These are phyloP conservation scores for Temnothorax unifasciatus DNA, from an alignment of 2,888 invertebrate genomes.

Conservation along the genomic window DNA sequence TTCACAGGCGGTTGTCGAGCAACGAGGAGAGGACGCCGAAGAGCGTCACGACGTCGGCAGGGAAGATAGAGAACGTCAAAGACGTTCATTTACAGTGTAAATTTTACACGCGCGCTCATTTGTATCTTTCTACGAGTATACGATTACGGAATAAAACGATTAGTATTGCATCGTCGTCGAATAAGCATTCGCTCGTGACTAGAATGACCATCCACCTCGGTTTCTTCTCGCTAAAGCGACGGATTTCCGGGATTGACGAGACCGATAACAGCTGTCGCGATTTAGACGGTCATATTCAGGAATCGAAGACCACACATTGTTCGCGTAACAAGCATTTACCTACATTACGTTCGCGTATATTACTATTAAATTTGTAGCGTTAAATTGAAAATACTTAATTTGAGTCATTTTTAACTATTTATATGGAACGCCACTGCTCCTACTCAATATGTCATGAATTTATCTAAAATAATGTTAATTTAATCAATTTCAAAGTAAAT, in stretches of 20 bases:
- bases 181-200: slow-evolving; percentile 65
- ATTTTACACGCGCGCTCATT: slow-evolving; percentile 27
- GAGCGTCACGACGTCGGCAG: slow-evolving; percentile 18
- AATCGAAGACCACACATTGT: slow-evolving; percentile 20
- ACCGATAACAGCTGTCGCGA: slow-evolving; percentile 58
- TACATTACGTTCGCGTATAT: neutral
- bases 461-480: no score
- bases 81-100: slow-evolving; percentile 26
- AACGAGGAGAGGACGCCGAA: neutral
- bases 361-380: no score
- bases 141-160: slow-evolving; percentile 71
- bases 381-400: no score
- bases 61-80: slow-evolving; percentile 26
- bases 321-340: neutral
- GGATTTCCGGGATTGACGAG: slow-evolving; percentile 65
- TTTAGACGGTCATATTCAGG: slow-evolving; percentile 33
- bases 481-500: no score
- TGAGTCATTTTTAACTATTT: no score
- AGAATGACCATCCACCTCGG: slow-evolving; percentile 64
- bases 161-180: slow-evolving; percentile 63
- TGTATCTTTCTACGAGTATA: slow-evolving; percentile 39
- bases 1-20: slow-evolving; percentile 38
- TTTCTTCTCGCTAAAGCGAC: slow-evolving; percentile 58
- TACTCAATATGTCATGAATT: no score
- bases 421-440: no score